A percentile compares a stretch with the other conserved stretches of the same genome.
Evolutionary conservation across 2,888 invertebrate genomes (phyloP).

Genomic region (Acronicta alni): DNA sequence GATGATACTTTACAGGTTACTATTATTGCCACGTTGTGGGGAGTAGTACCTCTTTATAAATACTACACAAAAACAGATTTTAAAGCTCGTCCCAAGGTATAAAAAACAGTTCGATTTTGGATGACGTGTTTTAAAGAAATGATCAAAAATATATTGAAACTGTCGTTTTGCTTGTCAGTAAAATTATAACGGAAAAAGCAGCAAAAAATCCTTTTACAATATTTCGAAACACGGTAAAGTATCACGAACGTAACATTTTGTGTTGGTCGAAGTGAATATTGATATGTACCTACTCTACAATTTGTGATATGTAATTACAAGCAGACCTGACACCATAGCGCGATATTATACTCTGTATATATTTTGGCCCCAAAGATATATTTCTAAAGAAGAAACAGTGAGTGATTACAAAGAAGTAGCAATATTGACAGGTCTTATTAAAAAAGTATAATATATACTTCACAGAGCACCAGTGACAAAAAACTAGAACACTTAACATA

Average conservation of each 20-base stretch:
- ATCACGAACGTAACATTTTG: not conserved
- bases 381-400: not conserved
- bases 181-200: not conserved
- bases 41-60: slow-evolving; percentile 1
- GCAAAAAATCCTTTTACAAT: not conserved
- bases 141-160: not conserved
- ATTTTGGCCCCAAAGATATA: not conserved
- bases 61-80: slow-evolving; percentile 4
- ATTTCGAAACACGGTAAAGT: not conserved
- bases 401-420: not conserved
- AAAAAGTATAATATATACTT: slow-evolving; percentile 2
- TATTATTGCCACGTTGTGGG: slow-evolving; percentile 15
- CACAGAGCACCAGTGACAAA: not conserved
- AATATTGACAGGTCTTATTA: not conserved
- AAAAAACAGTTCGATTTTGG: not conserved
- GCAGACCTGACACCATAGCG: too few relatives aligned
- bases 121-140: not conserved
- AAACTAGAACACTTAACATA: slow-evolving; percentile 10
- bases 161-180: slow-evolving; percentile 1
- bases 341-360: not conserved
- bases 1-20: slow-evolving; percentile 20
- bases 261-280: too few relatives aligned
- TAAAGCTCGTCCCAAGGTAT: too few relatives aligned
- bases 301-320: too few relatives aligned
- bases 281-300: too few relatives aligned